Base-by-base conservation (phyloP, 1,140 invertebrate species). In the Lysiphlebus fabarum region DNA sequence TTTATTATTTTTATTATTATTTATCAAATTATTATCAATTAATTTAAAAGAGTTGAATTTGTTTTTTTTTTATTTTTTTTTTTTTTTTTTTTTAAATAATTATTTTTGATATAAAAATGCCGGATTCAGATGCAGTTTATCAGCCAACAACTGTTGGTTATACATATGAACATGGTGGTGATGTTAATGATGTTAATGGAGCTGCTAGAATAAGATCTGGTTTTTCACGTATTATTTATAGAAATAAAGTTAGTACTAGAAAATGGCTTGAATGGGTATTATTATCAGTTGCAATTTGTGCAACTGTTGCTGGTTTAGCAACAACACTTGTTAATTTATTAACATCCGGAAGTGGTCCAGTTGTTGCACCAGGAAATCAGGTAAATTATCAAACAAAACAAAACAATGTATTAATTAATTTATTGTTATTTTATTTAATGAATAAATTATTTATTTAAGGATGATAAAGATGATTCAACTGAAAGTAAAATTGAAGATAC, bases 81-180 rank as follows among this genome's bases (percentile, higher is more conserved):
- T 2, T 5, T 10, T 11, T 9, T 51, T 9, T 12, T 4, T 8
- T 7, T n/a, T n/a, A n/a, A n/a, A 34, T 42, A 43, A 17, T 26
- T 42, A 6, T 54, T 42, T 41, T 43, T 42, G 10, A 47, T 4
- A 36, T 36, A 59, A 48, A 40, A 4, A 77, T 77, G 75, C 72
- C 75, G 40, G 74, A 77, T 58, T 78, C 72, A 56, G 73, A 73
- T 59, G 78, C 78, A 34, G 78, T 79, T 63, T 79, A 79, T 63
- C 78, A 78, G 55, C 78, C 77, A 41, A 79, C 78, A 0, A 80
- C 78, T 10, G 78, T 78, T 48, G 78, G 78, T 41, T 80, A 78
- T 53, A 65, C 71, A 4, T 80, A 80, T 55, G 78, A 78, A 47
- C 65, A 66, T 49, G 73, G 70, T 11, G 69, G 73, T 11, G 75